A percentile compares a stretch with the other conserved stretches of the same genome.
Conservation (phyloP, 2,113 vertebrate genomes). For the Grammomys surdaster region DNA sequence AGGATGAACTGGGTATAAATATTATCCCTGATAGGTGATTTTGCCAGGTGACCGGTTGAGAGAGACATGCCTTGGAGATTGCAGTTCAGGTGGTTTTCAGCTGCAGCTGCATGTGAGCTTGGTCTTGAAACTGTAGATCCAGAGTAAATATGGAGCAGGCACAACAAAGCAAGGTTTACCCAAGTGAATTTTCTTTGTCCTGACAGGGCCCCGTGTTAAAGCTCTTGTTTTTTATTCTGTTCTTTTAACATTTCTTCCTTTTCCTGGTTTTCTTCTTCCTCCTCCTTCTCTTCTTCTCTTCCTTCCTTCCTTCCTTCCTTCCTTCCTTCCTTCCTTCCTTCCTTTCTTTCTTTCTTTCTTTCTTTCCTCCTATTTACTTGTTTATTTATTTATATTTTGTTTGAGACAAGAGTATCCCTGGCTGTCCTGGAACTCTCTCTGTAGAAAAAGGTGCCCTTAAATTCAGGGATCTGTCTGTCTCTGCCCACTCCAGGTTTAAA, state of each 20-base stretch:
- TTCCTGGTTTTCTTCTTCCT: too few species aligned
- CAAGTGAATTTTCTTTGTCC: conserved; percentile 15
- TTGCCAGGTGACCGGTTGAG: conserved; percentile 18
- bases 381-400: background rate
- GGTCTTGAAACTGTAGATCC: background rate
- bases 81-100: background rate
- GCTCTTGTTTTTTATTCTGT: background rate
- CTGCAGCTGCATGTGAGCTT: background rate
- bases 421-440: background rate
- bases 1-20: background rate
- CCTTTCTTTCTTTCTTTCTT: background rate
- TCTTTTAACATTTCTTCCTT: background rate
- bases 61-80: background rate
- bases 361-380: background rate
- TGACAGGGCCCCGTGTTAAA: background rate
- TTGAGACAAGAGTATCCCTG: background rate
- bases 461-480: background rate
- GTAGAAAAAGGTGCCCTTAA: background rate
- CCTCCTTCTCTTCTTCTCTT: fast-evolving
- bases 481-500: background rate
- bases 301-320: too few species aligned
- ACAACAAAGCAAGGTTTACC: background rate
- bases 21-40: background rate
- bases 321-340: background rate
- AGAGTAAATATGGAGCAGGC: background rate